A percentile compares a stretch with the other conserved stretches of the same genome.
These are phyloP conservation scores for Columba janthina DNA, from an alignment of 2,113 vertebrate species.

Conservation along the genomic window DNA sequence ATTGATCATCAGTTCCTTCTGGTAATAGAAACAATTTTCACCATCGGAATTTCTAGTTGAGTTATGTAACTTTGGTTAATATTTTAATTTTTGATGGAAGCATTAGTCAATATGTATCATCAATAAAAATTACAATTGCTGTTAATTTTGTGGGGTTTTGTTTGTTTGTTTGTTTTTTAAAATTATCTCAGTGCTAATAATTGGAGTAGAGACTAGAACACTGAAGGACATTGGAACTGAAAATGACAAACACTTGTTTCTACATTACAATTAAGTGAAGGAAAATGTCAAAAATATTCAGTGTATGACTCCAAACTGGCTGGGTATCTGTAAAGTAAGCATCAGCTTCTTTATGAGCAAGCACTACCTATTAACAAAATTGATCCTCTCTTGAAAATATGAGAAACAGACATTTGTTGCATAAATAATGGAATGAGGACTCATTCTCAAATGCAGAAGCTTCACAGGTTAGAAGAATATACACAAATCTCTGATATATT, in stretches of 20 bases:
- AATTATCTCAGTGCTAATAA: rapidly evolving
- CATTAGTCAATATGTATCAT: background rate
- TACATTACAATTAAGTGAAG: background rate
- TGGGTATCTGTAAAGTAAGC: background rate
- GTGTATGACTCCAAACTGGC: background rate
- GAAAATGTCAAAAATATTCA: background rate
- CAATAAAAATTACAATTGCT: background rate
- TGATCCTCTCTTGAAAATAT: background rate
- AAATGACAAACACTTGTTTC: background rate
- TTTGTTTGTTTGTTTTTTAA: background rate
- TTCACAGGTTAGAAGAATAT: background rate
- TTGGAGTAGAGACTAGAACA: background rate
- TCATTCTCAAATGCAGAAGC: background rate
- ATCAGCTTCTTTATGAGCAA: background rate
- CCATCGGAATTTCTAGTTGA: background rate
- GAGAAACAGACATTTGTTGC: background rate
- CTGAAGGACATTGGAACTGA: background rate
- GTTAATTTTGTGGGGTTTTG: background rate
- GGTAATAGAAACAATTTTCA: background rate
- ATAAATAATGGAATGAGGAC: background rate
- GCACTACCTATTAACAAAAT: background rate
- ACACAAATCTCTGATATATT: background rate
- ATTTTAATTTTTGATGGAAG: background rate
- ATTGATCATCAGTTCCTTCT: background rate
- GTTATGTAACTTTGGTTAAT: background rate